Evolutionary conservation across 1,140 invertebrate species (phyloP).

Genomic region (Venustaconcha ellipsiformis): DNA sequence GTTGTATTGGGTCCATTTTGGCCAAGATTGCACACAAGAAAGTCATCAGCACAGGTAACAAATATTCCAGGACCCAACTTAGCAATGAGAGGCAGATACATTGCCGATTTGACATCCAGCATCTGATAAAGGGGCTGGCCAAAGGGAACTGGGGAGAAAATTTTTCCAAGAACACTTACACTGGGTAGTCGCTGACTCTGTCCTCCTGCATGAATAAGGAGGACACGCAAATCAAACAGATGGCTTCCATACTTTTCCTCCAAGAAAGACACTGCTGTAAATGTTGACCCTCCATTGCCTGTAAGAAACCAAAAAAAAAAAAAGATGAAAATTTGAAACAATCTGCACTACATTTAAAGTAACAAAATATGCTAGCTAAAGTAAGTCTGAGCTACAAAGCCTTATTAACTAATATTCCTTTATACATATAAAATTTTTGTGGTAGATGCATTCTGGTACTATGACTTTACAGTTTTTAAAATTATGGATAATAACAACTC

Average conservation of each 20-base stretch:
- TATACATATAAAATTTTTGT: not conserved
- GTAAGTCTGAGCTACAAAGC: not conserved
- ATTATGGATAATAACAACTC: too few relatives aligned
- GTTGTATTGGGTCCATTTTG: conserved; percentile 42
- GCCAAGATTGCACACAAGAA: conserved; percentile 67
- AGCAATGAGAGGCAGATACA: conserved; percentile 68
- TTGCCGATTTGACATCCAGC: conserved; percentile 70
- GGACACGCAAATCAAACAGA: conserved; percentile 57
- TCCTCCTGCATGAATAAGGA: conserved; percentile 71
- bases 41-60: conserved; percentile 70
- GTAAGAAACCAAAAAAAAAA: conserved; percentile 22
- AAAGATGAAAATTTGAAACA: not conserved
- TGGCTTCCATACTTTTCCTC: conserved; percentile 52
- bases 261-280: conserved; percentile 61
- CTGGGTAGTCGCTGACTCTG: conserved; percentile 71
- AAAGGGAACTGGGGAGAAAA: conserved; percentile 68
- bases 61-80: conserved; percentile 70
- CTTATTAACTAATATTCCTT: not conserved
- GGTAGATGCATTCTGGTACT: too few relatives aligned
- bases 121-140: conserved; percentile 62
- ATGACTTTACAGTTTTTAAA: not conserved
- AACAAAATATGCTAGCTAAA: not conserved
- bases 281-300: conserved; percentile 71
- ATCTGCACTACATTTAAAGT: not conserved
- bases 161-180: conserved; percentile 69